These are phyloP conservation scores for Merluccius polli DNA, from an alignment of 2,797 vertebrate genomes.

Conservation along the genomic window DNA sequence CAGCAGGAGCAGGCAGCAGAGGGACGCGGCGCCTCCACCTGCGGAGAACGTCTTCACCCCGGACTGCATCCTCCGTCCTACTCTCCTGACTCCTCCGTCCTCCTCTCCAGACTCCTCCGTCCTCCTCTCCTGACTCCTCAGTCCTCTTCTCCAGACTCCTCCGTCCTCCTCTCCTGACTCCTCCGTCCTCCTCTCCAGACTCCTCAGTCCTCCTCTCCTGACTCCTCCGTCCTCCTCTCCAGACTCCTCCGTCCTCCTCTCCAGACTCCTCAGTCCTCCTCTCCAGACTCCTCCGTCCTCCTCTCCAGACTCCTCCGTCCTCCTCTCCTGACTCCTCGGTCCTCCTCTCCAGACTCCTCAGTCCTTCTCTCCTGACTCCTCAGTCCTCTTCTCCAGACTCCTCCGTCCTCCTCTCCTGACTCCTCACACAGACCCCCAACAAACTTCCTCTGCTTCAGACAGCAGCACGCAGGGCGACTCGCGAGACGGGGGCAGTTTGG, in stretches of 20 bases:
- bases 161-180: too few relatives aligned
- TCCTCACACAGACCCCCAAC: too few relatives aligned
- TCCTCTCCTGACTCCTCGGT: slow-evolving; percentile 8
- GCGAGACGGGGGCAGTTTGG: slow-evolving; percentile 19
- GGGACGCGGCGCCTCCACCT: slow-evolving; percentile 80
- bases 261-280: neutral
- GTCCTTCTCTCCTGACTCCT: slow-evolving; percentile 77
- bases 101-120: neutral
- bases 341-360: neutral
- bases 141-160: neutral
- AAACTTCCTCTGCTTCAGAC: slow-evolving; percentile 53
- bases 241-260: slow-evolving; percentile 59
- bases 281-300: too few relatives aligned
- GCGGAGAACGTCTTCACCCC: slow-evolving; percentile 78
- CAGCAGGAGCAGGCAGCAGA: slow-evolving; percentile 82
- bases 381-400: slow-evolving; percentile 23
- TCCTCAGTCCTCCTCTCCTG: neutral
- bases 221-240: too few relatives aligned
- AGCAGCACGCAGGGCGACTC: slow-evolving; percentile 45
- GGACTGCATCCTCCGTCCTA: slow-evolving; percentile 75
- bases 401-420: neutral
- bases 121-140: slow-evolving; percentile 11
- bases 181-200: slow-evolving; percentile 40
- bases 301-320: slow-evolving; percentile 67
- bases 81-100: slow-evolving; percentile 7